phyloP scores from a whole-genome alignment of 2,113 vertebrate genomes.

The Lonchura striata region DNA sequence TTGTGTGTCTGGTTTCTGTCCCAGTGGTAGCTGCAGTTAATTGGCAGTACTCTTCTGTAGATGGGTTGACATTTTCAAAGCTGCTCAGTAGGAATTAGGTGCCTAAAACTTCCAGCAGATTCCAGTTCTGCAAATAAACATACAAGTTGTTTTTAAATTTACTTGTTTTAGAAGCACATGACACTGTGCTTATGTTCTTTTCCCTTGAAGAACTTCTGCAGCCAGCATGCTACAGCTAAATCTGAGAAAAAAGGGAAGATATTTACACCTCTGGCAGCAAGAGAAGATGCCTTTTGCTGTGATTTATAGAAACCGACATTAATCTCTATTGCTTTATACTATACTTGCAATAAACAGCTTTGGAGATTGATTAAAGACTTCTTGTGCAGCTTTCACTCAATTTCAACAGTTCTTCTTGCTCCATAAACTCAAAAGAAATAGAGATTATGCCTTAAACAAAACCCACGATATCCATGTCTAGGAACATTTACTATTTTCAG shows the following conservation, averaged over 20 bases:
- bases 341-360: constrained; percentile 42
- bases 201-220: background rate
- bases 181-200: background rate
- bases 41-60: background rate
- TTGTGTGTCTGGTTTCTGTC: background rate
- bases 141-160: background rate
- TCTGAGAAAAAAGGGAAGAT: constrained; percentile 14
- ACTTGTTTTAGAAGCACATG: background rate
- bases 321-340: constrained; percentile 56
- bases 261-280: constrained; percentile 43
- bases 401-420: constrained; percentile 54
- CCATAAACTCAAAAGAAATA: constrained; percentile 62
- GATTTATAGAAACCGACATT: constrained; percentile 57
- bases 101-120: background rate
- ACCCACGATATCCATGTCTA: constrained; percentile 13
- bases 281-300: constrained; percentile 30
- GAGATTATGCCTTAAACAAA: constrained; percentile 52
- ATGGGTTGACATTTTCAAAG: background rate
- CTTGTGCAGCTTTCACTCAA: constrained; percentile 54
- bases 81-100: background rate
- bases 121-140: background rate
- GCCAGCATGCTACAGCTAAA: background rate
- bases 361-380: constrained; percentile 64
- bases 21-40: background rate
- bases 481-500: constrained; percentile 14